Base-by-base conservation (phyloP, 2,113 vertebrate species). In the Megalops atlanticus region DNA sequence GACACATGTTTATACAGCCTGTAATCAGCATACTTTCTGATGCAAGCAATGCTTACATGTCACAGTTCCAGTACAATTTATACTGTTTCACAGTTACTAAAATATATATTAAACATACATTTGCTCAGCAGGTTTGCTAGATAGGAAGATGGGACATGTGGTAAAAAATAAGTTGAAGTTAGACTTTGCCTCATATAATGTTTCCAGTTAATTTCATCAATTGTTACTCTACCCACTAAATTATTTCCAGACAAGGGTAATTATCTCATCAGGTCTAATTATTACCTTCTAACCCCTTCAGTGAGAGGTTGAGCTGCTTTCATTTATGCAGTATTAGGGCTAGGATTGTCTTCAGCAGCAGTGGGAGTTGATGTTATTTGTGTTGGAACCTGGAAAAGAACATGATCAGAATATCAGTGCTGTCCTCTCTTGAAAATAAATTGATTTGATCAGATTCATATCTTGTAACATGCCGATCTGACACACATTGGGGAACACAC, bases 381-480 rank as follows among this genome's bases (percentile, higher is more conserved):
- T 85, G 80, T 38, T 1, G 87, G 89, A 82, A 91, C 87, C 91
- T 92, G 83, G 80, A 38, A n/a, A 38, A 77, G 39, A 74, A 36
- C 27, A 71, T 41, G 24, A 16, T 24, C 27, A 16, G 38, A n/a
- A 74, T 35, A 36, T 33, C n/a, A 41, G 12, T 31, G 5, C 49
- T 39, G 21, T n/a, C 2, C 14, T 21, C n/a, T 36, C 2, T 39
- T 43, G 27, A 68, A 40, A 4, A 6, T 31, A n/a, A n/a, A n/a
- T n/a, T n/a, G n/a, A n/a, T n/a, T 21, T 24, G 18, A 54, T 54
- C 18, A 21, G 18, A 54, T 54, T 21, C 12, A 21, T 68, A 3
- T 35, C 24, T 78, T n/a, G 21, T 36, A 31, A 36, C 10, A 31
- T 39, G 21, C 4, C 39, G 21, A 77, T 78, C 41, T 16, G 47